A percentile compares a stretch with the other conserved stretches of the same genome.
phyloP scores from a whole-genome alignment of 2,797 vertebrate species.

The Chaunax sp. region DNA sequence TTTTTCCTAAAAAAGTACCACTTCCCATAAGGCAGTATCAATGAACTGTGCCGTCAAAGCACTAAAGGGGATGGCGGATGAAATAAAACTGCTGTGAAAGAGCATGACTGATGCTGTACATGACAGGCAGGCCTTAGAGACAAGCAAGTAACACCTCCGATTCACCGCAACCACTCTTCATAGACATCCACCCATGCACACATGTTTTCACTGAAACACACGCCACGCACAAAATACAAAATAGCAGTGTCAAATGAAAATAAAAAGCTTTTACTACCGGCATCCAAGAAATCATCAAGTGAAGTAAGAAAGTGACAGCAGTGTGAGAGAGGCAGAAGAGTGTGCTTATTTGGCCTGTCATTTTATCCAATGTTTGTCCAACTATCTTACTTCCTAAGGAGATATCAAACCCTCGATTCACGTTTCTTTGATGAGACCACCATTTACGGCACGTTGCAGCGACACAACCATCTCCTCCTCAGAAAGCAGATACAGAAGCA shows the following conservation, averaged over 20 bases:
- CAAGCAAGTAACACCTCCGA: slow-evolving; percentile 73
- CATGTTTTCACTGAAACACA: slow-evolving; percentile 6
- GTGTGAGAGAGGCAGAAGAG: slow-evolving; percentile 1
- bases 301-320: slow-evolving; percentile 18
- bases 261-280: slow-evolving; percentile 1
- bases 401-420: slow-evolving; percentile 32
- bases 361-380: slow-evolving; percentile 33
- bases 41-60: slow-evolving; percentile 73
- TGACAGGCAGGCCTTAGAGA: slow-evolving; percentile 79
- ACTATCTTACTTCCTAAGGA: slow-evolving; percentile 36
- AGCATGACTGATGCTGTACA: slow-evolving; percentile 84
- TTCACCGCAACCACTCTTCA: slow-evolving; percentile 5
- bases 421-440: slow-evolving; percentile 48
- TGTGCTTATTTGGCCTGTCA: slow-evolving; percentile 11
- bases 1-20: slow-evolving; percentile 46
- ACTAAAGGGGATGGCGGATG: slow-evolving; percentile 81
- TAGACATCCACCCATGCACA: slow-evolving; percentile 23
- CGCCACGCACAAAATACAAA: background rate
- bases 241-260: slow-evolving; percentile 26
- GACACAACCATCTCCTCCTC: slow-evolving; percentile 32
- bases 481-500: slow-evolving; percentile 35
- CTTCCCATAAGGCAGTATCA: slow-evolving; percentile 71
- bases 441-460: slow-evolving; percentile 62
- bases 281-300: slow-evolving; percentile 23
- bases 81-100: slow-evolving; percentile 83